Conservation (phyloP, 2,888 invertebrate genomes). For the Drosophila longiperda region DNA sequence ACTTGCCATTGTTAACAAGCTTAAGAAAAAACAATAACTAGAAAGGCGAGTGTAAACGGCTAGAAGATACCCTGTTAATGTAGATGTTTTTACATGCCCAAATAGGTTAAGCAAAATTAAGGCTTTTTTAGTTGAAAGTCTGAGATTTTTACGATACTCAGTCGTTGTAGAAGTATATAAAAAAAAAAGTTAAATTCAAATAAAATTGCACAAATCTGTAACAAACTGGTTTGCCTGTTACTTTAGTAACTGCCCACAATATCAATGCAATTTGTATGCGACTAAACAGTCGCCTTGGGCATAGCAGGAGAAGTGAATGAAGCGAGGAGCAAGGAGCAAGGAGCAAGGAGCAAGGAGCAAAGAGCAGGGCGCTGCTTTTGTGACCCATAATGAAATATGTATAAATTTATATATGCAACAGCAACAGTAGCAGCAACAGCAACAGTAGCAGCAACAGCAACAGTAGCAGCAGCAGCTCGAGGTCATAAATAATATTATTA, state of each 20-base stretch:
- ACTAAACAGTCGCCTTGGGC: conserved; percentile 36
- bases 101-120: not conserved
- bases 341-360: conserved; percentile 1
- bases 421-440: conserved; percentile 1
- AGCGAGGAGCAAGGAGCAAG: conserved; percentile 2
- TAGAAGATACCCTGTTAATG: not conserved
- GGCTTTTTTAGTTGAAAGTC: not conserved
- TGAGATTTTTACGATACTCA: not conserved
- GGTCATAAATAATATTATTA: conserved; percentile 74
- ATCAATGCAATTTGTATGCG: conserved; percentile 58
- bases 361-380: conserved; percentile 21
- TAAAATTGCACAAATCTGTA: too few species aligned
- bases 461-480: conserved; percentile 23
- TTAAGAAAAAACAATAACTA: conserved; percentile 5
- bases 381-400: conserved; percentile 43
- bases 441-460: conserved; percentile 17
- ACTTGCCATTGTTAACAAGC: conserved; percentile 60
- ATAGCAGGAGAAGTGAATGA: not conserved
- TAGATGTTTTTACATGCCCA: fast-evolving
- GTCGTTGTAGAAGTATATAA: not conserved
- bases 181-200: not conserved
- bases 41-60: not conserved
- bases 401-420: conserved; percentile 49
- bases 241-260: conserved; percentile 27
- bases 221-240: not conserved